Conservation (phyloP, 1,140 invertebrate genomes). For the Ectropis grisescens region DNA sequence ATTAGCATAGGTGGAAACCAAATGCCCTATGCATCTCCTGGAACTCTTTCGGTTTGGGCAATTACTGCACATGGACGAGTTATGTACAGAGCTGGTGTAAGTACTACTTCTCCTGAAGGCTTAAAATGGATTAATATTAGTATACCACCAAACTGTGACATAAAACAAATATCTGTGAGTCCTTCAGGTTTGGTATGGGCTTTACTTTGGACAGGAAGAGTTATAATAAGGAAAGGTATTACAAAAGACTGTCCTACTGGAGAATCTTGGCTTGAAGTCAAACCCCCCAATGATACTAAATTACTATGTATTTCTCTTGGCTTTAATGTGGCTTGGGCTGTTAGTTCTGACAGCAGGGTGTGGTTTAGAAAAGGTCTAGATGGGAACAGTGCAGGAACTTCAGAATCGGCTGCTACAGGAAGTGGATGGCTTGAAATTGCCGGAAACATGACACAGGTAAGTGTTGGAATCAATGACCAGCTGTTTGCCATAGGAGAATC, state of each 20-base stretch:
- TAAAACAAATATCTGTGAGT: slow-evolving; percentile 86
- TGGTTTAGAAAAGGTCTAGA: slow-evolving; percentile 91
- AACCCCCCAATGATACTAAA: slow-evolving; percentile 76
- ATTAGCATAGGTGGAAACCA: slow-evolving; percentile 87
- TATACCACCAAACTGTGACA: slow-evolving; percentile 81
- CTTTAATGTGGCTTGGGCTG: slow-evolving; percentile 87
- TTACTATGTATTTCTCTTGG: slow-evolving; percentile 87
- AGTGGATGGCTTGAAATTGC: slow-evolving; percentile 88
- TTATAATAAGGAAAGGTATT: slow-evolving; percentile 83
- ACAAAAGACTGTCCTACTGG: slow-evolving; percentile 81
- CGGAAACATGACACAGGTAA: slow-evolving; percentile 85
- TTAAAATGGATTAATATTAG: slow-evolving; percentile 83
- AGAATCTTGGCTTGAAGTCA: slow-evolving; percentile 85
- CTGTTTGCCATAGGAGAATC: slow-evolving; percentile 72
- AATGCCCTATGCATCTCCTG: slow-evolving; percentile 80
- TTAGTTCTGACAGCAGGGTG: slow-evolving; percentile 86
- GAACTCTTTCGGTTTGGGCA: slow-evolving; percentile 88
- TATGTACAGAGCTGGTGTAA: slow-evolving; percentile 87
- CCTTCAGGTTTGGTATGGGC: slow-evolving; percentile 89
- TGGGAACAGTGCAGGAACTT: slow-evolving; percentile 76
- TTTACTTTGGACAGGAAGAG: slow-evolving; percentile 83
- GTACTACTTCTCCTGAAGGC: slow-evolving; percentile 86
- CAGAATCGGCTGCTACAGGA: slow-evolving; percentile 80
- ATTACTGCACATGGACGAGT: slow-evolving; percentile 90
- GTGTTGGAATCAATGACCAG: slow-evolving; percentile 90